A percentile compares a stretch with the other conserved stretches of the same genome.
phyloP scores from a whole-genome alignment of 2,797 vertebrate genomes.

The Falco berigora region DNA sequence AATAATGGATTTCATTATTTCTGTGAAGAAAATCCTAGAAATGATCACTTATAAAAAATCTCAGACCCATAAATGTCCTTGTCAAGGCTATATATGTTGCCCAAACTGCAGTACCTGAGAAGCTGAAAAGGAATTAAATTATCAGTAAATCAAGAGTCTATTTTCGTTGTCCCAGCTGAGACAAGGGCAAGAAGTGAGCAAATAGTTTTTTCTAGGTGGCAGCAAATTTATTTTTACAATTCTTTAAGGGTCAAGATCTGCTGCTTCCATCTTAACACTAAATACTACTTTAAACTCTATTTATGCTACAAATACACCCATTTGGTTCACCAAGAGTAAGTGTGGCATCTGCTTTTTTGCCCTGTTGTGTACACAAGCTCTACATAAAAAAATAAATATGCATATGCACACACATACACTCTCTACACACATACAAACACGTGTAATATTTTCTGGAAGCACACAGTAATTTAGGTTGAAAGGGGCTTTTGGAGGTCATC shows the following conservation, averaged over 20 bases:
- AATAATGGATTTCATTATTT: neutral
- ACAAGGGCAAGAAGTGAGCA: neutral
- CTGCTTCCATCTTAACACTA: neutral
- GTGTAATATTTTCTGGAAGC: neutral
- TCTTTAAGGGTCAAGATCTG: neutral
- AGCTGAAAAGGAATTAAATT: neutral
- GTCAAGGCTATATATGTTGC: neutral
- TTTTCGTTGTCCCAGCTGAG: neutral
- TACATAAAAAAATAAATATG: neutral
- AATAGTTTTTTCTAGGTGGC: neutral
- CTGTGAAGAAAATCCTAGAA: neutral
- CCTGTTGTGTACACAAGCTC: neutral
- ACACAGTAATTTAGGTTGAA: neutral
- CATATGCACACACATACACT: neutral
- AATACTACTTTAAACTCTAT: neutral
- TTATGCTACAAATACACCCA: neutral
- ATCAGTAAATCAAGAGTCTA: neutral
- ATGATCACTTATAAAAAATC: neutral
- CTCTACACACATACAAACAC: neutral
- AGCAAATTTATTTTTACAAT: neutral
- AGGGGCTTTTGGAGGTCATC: neutral
- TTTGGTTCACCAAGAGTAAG: neutral
- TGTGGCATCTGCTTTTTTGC: neutral
- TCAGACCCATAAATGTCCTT: neutral
- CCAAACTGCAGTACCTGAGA: neutral